Evolutionary conservation across 2,888 invertebrate genomes (phyloP).

Genomic region (Lomographa bimaculata): DNA sequence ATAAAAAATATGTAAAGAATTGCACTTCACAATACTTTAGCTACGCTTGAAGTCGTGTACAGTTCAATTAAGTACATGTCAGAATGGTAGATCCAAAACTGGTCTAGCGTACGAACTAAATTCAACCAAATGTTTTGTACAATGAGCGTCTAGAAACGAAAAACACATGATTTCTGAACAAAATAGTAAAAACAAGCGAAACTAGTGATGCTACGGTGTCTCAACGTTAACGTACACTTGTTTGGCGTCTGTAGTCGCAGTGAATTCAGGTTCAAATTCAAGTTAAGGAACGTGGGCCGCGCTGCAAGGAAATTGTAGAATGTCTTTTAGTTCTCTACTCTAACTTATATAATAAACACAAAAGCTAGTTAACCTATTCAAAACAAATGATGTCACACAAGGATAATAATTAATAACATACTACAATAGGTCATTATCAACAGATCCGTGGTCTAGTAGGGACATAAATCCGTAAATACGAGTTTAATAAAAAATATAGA

Average conservation of each 20-base stretch:
- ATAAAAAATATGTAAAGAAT: constrained; percentile 27
- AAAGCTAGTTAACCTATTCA: neutral
- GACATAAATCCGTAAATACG: too few relatives aligned
- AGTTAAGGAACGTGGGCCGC: constrained; percentile 98
- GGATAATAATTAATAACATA: too few relatives aligned
- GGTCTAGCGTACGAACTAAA: constrained; percentile 26
- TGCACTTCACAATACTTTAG: constrained; percentile 13
- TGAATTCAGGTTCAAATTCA: constrained; percentile 96
- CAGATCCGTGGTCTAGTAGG: too few relatives aligned
- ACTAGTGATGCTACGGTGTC: constrained; percentile 71
- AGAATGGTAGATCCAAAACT: constrained; percentile 14
- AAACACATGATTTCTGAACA: constrained; percentile 31
- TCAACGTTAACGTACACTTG: constrained; percentile 90
- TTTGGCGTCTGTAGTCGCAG: constrained; percentile 93
- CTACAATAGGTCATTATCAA: too few relatives aligned
- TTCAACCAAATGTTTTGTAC: constrained; percentile 42
- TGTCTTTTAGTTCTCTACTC: constrained; percentile 49
- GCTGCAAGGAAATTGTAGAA: constrained; percentile 89
- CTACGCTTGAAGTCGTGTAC: constrained; percentile 16
- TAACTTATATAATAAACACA: constrained; percentile 11
- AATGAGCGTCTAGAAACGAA: constrained; percentile 43
- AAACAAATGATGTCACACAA: constrained; percentile 3
- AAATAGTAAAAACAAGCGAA: constrained; percentile 65
- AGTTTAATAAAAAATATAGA: too few relatives aligned
- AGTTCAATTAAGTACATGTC: too few relatives aligned